Conservation (phyloP, 2,797 vertebrate genomes). For the Amazona finschi region DNA sequence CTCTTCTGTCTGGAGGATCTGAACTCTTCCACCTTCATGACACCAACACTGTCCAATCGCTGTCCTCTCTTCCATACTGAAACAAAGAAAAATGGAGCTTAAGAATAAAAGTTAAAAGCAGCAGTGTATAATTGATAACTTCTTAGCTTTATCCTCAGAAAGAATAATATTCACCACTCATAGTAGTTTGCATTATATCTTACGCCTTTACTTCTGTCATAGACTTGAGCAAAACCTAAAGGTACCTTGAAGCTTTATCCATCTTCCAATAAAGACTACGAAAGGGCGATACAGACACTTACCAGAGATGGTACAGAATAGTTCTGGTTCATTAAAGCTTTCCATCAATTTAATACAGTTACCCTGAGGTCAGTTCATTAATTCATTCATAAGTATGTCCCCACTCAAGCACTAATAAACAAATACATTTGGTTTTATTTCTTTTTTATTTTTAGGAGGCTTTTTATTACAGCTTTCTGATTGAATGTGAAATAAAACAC, state of each 20-base stretch:
- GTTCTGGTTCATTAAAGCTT: neutral
- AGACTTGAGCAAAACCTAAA: neutral
- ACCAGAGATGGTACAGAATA: neutral
- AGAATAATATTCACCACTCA: neutral
- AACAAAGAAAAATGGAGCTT: conserved; percentile 47
- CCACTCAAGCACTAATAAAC: neutral
- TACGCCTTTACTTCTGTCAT: neutral
- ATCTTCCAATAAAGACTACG: neutral
- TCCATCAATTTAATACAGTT: neutral
- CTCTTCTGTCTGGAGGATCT: neutral
- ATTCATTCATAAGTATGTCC: neutral
- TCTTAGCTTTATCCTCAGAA: neutral
- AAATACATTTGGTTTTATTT: neutral
- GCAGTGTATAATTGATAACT: neutral
- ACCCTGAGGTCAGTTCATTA: neutral
- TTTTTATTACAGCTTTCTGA: conserved; percentile 11
- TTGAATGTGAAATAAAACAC: neutral
- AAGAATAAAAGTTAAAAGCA: neutral
- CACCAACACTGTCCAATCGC: conserved; percentile 80
- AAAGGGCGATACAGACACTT: neutral
- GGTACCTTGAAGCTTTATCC: neutral
- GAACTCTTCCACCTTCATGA: conserved; percentile 48
- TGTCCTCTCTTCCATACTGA: conserved; percentile 81
- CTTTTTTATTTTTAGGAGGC: neutral
- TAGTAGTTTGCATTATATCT: neutral